A percentile compares a stretch with the other conserved stretches of the same genome.
phyloP scores from a whole-genome alignment of 2,888 invertebrate species.

The Netelia virgata region DNA sequence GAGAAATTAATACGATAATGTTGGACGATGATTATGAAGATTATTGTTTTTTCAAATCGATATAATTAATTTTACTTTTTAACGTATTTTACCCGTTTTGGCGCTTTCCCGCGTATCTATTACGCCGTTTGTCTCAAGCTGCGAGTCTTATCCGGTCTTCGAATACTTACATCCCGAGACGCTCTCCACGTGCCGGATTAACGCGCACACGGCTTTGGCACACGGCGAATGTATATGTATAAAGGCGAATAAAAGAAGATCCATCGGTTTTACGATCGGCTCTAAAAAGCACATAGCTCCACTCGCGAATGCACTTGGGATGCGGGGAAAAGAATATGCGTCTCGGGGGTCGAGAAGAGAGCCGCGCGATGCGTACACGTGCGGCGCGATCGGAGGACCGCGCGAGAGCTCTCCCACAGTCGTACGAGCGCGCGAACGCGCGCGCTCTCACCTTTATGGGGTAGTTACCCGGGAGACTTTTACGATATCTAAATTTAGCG shows the following conservation, averaged over 20 bases:
- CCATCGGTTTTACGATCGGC: slow-evolving; percentile 68
- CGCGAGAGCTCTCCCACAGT: slow-evolving; percentile 30
- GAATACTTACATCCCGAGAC: slow-evolving; percentile 23
- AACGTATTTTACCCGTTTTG: neutral
- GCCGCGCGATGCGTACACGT: slow-evolving; percentile 13
- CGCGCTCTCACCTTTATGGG: slow-evolving; percentile 66
- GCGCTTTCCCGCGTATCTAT: neutral
- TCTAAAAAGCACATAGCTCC: slow-evolving; percentile 66
- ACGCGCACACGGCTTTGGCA: slow-evolving; percentile 39
- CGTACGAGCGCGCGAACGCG: slow-evolving; percentile 5
- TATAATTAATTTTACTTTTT: neutral
- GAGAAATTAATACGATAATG: neutral
- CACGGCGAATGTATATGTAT: slow-evolving; percentile 42
- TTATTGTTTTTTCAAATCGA: neutral
- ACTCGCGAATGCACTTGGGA: slow-evolving; percentile 33
- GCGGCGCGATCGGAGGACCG: neutral
- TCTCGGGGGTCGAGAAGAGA: slow-evolving; percentile 31
- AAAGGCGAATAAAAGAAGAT: slow-evolving; percentile 63
- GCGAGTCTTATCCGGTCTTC: neutral
- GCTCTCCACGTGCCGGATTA: slow-evolving; percentile 55
- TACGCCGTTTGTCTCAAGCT: neutral
- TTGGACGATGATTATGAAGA: neutral
- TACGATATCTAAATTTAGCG: slow-evolving; percentile 71
- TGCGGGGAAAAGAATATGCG: slow-evolving; percentile 12
- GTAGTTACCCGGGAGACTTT: slow-evolving; percentile 71